Conservation (phyloP, 1,140 invertebrate genomes). For the Ostrea edulis region DNA sequence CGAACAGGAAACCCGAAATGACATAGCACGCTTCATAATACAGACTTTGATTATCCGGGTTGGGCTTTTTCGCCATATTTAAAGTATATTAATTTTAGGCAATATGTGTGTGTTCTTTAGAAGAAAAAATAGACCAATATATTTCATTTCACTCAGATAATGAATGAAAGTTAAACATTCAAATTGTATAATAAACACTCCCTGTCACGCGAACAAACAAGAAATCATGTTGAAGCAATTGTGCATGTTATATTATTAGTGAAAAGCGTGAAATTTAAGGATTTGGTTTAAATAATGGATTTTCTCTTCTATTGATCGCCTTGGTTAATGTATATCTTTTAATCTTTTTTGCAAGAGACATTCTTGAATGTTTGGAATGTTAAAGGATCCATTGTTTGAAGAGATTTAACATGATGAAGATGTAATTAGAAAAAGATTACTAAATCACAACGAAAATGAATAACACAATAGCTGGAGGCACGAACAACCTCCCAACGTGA, state of each 20-base stretch:
- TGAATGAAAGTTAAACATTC: conserved; percentile 32
- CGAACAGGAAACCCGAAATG: not conserved
- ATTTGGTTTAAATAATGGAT: conserved; percentile 38
- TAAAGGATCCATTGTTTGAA: conserved; percentile 13
- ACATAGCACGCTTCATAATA: not conserved
- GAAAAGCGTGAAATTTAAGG: conserved; percentile 38
- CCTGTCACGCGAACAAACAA: conserved; percentile 26
- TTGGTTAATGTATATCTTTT: conserved; percentile 34
- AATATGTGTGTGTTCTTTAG: conserved; percentile 14
- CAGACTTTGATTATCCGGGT: not conserved
- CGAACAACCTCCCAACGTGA: conserved; percentile 21
- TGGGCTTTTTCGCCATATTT: not conserved
- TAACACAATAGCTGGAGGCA: conserved; percentile 4
- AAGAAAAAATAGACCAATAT: conserved; percentile 27
- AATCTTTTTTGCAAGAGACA: conserved; percentile 28
- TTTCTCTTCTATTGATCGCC: conserved; percentile 30
- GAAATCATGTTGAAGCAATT: conserved; percentile 37
- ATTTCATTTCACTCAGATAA: conserved; percentile 38
- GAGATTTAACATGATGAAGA: conserved; percentile 30
- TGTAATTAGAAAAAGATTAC: conserved; percentile 39
- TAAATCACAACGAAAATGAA: conserved; percentile 24
- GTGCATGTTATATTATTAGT: conserved; percentile 29
- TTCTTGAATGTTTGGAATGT: conserved; percentile 35
- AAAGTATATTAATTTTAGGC: conserved; percentile 33
- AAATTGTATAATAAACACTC: conserved; percentile 9